These are phyloP conservation scores for Sorex maritimensis DNA, from an alignment of 2,797 vertebrate genomes.

Conservation along the genomic window DNA sequence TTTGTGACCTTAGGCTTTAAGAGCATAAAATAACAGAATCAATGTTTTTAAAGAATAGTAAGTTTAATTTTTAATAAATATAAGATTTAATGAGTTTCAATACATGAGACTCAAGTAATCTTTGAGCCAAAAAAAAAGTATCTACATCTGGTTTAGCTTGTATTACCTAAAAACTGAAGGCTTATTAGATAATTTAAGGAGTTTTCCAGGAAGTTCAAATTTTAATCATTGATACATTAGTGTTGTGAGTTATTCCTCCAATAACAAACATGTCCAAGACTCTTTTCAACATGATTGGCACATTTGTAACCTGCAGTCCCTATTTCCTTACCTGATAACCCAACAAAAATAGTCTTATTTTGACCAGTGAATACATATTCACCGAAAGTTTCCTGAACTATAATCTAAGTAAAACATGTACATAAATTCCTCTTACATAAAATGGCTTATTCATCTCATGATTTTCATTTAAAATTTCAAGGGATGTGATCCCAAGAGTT, in stretches of 20 bases:
- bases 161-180: background rate
- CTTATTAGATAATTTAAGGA: conserved; percentile 31
- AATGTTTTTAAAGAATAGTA: conserved; percentile 53
- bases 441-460: conserved; percentile 50
- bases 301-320: conserved; percentile 7
- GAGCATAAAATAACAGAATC: background rate
- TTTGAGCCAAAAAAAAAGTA: background rate
- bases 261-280: conserved; percentile 62
- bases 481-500: conserved; percentile 47
- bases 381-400: background rate
- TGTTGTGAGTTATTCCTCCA: conserved; percentile 58
- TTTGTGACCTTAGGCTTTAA: background rate
- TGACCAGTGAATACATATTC: background rate
- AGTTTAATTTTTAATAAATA: background rate
- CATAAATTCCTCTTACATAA: conserved; percentile 54
- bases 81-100: background rate
- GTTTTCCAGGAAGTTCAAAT: background rate
- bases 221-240: conserved; percentile 65
- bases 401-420: conserved; percentile 69
- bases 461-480: conserved; percentile 70
- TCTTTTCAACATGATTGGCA: conserved; percentile 40
- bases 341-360: conserved; percentile 55
- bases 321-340: conserved; percentile 36
- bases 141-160: background rate
- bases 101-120: background rate